These are phyloP conservation scores for Pegea sp. DNA, from an alignment of 23 tunicate species.

Conservation along the genomic window DNA sequence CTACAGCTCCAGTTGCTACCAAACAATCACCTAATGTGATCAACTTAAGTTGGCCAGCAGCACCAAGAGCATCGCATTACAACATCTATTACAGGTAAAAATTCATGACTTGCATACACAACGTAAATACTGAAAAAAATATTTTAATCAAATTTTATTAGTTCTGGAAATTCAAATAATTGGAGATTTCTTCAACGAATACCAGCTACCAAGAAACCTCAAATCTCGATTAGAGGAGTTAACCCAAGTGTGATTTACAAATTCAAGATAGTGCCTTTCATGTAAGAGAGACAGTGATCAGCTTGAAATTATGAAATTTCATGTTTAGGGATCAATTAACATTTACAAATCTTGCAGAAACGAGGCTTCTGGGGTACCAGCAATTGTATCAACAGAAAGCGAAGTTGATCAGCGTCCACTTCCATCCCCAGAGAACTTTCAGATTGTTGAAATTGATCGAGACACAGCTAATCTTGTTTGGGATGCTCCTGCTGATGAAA, in stretches of 20 bases:
- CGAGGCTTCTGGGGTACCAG: background rate
- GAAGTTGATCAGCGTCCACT: background rate
- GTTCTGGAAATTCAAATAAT: background rate
- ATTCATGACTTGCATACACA: too few relatives aligned
- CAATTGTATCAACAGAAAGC: background rate
- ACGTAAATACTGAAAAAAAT: too few relatives aligned
- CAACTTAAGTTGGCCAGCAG: background rate
- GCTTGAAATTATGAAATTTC: too few relatives aligned
- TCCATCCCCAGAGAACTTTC: background rate
- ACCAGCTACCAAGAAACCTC: background rate
- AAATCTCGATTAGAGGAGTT: background rate
- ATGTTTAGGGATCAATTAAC: too few relatives aligned
- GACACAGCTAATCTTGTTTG: background rate
- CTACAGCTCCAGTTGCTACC: background rate
- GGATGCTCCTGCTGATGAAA: background rate
- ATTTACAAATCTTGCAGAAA: background rate
- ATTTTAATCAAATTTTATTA: too few relatives aligned
- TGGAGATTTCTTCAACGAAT: background rate
- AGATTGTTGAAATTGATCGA: background rate
- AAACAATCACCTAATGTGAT: background rate
- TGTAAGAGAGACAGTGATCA: background rate
- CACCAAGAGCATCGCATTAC: background rate
- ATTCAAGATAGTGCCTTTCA: background rate
- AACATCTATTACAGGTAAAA: background rate
- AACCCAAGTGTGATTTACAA: background rate